These are phyloP conservation scores for Idaea straminata DNA, from an alignment of 2,888 invertebrate genomes.

Conservation along the genomic window DNA sequence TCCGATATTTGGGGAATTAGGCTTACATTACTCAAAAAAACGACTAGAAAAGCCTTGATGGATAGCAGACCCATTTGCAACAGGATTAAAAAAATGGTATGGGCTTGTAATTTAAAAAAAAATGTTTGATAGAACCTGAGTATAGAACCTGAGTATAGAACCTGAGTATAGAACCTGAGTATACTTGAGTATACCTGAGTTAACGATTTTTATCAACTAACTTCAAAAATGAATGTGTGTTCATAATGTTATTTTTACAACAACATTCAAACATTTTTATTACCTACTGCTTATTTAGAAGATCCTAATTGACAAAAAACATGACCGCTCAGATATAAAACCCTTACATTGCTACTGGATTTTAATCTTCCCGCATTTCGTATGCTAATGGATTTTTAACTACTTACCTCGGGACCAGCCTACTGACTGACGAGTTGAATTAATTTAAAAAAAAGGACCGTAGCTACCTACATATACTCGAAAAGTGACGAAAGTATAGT, in stretches of 20 bases:
- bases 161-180: too few relatives aligned
- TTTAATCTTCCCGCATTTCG: background rate
- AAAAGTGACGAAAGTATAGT: background rate
- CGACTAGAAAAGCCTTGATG: too few relatives aligned
- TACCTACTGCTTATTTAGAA: background rate
- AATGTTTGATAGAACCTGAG: too few relatives aligned
- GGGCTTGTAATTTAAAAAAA: too few relatives aligned
- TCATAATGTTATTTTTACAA: background rate
- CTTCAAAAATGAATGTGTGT: too few relatives aligned
- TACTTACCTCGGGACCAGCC: background rate
- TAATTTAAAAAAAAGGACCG: background rate
- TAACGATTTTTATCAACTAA: too few relatives aligned
- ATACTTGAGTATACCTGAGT: too few relatives aligned
- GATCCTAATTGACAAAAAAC: background rate
- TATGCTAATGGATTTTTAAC: constrained; percentile 1
- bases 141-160: too few relatives aligned
- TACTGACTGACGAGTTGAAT: background rate
- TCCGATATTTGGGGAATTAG: too few relatives aligned
- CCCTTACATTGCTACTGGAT: background rate
- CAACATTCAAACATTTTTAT: background rate
- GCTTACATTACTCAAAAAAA: too few relatives aligned
- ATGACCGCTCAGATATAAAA: background rate
- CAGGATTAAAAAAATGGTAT: too few relatives aligned
- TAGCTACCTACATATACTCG: background rate
- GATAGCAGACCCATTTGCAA: too few relatives aligned